Evolutionary conservation across 1,140 invertebrate species (phyloP).

Genomic region (Drosophila malerkotliana): DNA sequence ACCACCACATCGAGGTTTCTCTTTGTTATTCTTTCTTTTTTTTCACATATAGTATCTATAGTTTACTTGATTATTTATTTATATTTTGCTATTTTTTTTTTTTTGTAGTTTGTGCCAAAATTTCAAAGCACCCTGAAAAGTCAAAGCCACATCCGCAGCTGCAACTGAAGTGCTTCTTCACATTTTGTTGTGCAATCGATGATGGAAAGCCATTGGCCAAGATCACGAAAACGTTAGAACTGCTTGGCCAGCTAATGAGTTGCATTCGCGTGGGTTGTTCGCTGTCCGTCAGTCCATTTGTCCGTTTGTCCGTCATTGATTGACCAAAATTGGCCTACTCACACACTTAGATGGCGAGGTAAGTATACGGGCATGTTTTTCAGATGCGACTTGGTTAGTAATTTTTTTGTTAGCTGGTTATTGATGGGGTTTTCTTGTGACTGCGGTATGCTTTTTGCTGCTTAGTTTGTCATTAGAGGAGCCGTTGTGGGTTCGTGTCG

Average conservation of each 20-base stretch:
- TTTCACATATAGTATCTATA: background rate
- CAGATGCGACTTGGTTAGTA: slow-evolving; percentile 47
- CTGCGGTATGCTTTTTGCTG: slow-evolving; percentile 15
- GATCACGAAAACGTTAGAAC: slow-evolving; percentile 33
- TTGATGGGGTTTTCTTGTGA: slow-evolving; percentile 51
- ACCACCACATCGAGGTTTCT: slow-evolving; percentile 35
- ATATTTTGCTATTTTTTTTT: slow-evolving; percentile 6
- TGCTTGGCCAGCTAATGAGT: slow-evolving; percentile 66
- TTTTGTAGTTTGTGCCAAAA: slow-evolving; percentile 11
- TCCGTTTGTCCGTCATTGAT: slow-evolving; percentile 61
- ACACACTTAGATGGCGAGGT: slow-evolving; percentile 13
- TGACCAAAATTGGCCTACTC: slow-evolving; percentile 74
- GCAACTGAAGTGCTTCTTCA: slow-evolving; percentile 43
- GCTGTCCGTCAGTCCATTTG: background rate
- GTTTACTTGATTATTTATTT: slow-evolving; percentile 3
- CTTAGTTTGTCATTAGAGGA: slow-evolving; percentile 58
- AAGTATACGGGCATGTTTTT: slow-evolving; percentile 8
- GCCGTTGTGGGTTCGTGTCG: slow-evolving; percentile 24
- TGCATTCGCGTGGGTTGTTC: slow-evolving; percentile 59
- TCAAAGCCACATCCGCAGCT: background rate
- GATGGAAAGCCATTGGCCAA: slow-evolving; percentile 38
- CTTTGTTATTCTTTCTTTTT: slow-evolving; percentile 31
- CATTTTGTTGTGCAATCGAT: slow-evolving; percentile 32
- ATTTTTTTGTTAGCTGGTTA: slow-evolving; percentile 57
- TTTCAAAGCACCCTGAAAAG: slow-evolving; percentile 28